phyloP scores from a whole-genome alignment of 2,113 vertebrate species.

The Myotis lucifugus region DNA sequence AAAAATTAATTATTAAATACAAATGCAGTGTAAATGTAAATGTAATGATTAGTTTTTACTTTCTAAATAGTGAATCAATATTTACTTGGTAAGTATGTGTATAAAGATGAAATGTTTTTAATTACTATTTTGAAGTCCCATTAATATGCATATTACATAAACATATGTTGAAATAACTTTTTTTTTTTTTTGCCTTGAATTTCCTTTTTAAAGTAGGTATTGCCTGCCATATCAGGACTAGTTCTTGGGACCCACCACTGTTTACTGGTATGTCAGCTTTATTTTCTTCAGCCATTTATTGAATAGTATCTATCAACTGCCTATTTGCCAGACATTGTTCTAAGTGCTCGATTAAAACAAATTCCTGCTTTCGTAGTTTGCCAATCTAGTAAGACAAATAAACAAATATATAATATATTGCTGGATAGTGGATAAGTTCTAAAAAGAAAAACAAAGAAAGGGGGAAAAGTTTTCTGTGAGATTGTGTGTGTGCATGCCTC shows the following conservation, averaged over 20 bases:
- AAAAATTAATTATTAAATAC: constrained; percentile 50
- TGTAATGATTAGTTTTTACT: constrained; percentile 51
- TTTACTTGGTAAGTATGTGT: constrained; percentile 40
- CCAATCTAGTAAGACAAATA: constrained; percentile 14
- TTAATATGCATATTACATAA: constrained; percentile 3
- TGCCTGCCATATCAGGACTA: neutral
- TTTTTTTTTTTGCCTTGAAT: neutral
- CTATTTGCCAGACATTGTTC: neutral
- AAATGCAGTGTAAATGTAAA: neutral
- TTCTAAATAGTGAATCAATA: constrained; percentile 35
- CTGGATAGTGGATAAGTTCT: neutral
- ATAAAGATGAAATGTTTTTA: constrained; percentile 40
- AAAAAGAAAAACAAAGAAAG: constrained; percentile 8
- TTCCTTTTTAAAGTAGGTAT: constrained; percentile 56
- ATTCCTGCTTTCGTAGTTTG: neutral
- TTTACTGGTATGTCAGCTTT: neutral
- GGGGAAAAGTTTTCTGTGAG: neutral
- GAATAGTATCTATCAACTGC: neutral
- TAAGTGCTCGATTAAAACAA: neutral
- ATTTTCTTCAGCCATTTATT: constrained; percentile 51
- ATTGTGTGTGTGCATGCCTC: neutral
- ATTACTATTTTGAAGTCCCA: constrained; percentile 25
- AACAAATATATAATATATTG: neutral
- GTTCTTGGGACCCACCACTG: neutral
- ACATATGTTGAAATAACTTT: constrained; percentile 30